A percentile compares a stretch with the other conserved stretches of the same genome.
Conservation (phyloP, 2,797 vertebrate species). For the Smutsia temminckii region DNA sequence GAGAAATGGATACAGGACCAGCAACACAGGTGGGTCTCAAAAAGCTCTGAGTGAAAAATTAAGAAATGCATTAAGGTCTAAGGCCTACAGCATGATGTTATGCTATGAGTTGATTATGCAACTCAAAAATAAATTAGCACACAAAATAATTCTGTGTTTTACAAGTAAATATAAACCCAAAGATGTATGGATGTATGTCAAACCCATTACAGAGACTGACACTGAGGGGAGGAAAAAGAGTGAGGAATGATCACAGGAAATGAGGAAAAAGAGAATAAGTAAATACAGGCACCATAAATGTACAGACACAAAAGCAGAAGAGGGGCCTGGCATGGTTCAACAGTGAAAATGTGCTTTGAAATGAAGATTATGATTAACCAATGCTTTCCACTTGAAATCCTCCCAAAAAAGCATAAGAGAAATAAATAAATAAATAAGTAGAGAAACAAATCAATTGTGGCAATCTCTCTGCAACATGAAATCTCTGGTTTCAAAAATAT, state of each 20-base stretch:
- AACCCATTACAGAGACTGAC: not conserved
- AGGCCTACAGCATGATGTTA: not conserved
- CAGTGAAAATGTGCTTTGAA: not conserved
- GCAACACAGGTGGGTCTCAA: not conserved
- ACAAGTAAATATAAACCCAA: not conserved
- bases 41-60: not conserved
- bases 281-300: not conserved
- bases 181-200: not conserved
- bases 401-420: not conserved
- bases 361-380: not conserved
- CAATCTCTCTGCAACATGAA: not conserved
- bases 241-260: too few relatives aligned
- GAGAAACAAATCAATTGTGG: slow-evolving; percentile 4
- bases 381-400: not conserved
- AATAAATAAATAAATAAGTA: slow-evolving; percentile 11
- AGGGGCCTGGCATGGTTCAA: not conserved
- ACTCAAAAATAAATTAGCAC: not conserved
- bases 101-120: not conserved
- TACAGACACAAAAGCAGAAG: not conserved
- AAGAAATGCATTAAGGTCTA: not conserved
- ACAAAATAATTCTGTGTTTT: not conserved
- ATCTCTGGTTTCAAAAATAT: not conserved
- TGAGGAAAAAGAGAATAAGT: not conserved
- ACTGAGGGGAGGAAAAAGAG: not conserved
- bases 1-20: not conserved